Evolutionary conservation across 2,113 vertebrate species (phyloP).

Genomic region (Catharus fuscescens): DNA sequence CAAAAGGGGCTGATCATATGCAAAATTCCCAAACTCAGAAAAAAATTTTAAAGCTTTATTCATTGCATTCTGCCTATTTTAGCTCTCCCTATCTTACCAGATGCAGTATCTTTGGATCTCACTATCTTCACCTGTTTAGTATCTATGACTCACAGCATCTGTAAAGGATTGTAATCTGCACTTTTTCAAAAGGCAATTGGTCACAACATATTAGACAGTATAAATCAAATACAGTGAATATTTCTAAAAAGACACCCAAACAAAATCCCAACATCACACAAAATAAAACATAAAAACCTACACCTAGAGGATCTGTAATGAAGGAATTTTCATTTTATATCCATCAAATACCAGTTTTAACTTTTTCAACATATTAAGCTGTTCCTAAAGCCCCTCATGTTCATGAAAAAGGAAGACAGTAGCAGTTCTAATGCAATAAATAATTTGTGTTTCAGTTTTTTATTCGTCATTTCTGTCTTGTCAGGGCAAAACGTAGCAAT

Average conservation of each 20-base stretch:
- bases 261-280: not conserved
- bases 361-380: not conserved
- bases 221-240: not conserved
- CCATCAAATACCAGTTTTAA: not conserved
- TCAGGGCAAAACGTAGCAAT: not conserved
- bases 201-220: not conserved
- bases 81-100: not conserved
- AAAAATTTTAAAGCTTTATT: not conserved
- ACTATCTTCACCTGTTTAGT: not conserved
- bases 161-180: not conserved
- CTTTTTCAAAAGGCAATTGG: not conserved
- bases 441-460: not conserved
- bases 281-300: not conserved
- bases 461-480: not conserved
- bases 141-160: not conserved
- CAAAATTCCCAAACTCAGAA: not conserved
- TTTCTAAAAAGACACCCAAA: not conserved
- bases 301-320: not conserved
- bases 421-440: not conserved
- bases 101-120: not conserved
- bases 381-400: not conserved
- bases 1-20: rapidly evolving
- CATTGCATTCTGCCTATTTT: not conserved
- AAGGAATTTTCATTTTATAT: not conserved
- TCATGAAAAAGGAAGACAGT: not conserved